Base-by-base conservation (phyloP, 2,113 vertebrate species). In the Castor canadensis region DNA sequence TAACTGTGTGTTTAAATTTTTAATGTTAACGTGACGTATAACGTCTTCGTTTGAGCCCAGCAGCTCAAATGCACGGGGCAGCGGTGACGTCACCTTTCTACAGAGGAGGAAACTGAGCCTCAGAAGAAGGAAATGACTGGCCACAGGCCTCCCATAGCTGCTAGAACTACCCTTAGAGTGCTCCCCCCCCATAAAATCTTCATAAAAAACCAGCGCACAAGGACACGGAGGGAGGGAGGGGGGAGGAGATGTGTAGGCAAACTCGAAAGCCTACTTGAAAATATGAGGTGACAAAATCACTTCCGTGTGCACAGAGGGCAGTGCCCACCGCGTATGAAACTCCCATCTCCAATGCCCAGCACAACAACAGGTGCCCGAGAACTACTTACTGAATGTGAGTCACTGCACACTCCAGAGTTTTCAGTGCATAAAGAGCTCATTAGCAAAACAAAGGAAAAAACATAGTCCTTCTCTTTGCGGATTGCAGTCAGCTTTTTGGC, bases 101-200 rank as follows among this genome's bases (percentile, higher is more conserved):
- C 40, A 52, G 47, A 9, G 69, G 20, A 73, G 5, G 52, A 94
- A 96, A 96, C 35, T 22, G 54, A 88, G 38, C 38, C 13, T 69
- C 66, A 8, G 11, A 40, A 60, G 28, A 43, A 58, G 56, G 47
- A n/a, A 93, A n/a, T 32, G 30, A 91, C 47, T 66, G 43, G 24
- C 28, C 60, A 66, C 47, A 4, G 49, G 35, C 10, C 40, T 40
- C 58, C 40, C 24, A 71, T 0, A 73, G 54, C 26, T 73, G 5
- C 22, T 4, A 92, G 5, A 58, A 93, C 60, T 85, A 85, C 26
- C 45, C 69, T 69, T 35, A 69, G 16, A 60, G 38, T 62, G 45
- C 24, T 26, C 16, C 76, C 76, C 40, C 60, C 24, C 40, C 64
- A 38, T 47, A 35, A 9, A 79, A 87, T 26, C 38, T 52, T 80